These are phyloP conservation scores for Corythornis leucogaster DNA, from an alignment of 2,797 vertebrate species.

Conservation along the genomic window DNA sequence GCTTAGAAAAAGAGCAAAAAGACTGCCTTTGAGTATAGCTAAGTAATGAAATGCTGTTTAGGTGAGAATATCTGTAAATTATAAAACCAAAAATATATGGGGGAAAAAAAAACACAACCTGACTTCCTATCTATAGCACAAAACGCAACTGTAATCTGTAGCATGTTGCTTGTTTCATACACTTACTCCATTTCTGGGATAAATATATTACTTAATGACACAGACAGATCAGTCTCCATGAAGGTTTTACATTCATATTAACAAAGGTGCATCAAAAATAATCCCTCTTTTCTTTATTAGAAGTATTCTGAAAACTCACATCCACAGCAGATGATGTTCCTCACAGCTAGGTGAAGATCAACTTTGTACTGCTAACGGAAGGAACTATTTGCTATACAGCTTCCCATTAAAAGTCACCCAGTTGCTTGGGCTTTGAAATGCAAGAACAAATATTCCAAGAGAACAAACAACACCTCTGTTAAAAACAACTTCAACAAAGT, in stretches of 20 bases:
- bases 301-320: background rate
- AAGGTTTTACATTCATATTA: background rate
- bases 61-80: background rate
- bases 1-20: background rate
- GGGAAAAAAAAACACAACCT: background rate
- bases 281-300: background rate
- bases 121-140: background rate
- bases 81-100: background rate
- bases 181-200: background rate
- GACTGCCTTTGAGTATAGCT: background rate
- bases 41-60: background rate
- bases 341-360: background rate
- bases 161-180: background rate
- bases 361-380: background rate
- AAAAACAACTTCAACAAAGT: background rate
- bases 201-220: background rate
- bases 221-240: background rate
- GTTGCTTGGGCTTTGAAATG: background rate
- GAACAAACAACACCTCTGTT: background rate
- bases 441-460: background rate
- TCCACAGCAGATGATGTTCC: background rate
- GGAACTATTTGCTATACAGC: background rate
- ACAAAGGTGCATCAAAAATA: rapidly evolving
- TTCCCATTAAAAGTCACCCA: background rate
- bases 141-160: background rate